These are phyloP conservation scores for Campopleginae sp. DNA, from an alignment of 2,888 invertebrate species.

Conservation along the genomic window DNA sequence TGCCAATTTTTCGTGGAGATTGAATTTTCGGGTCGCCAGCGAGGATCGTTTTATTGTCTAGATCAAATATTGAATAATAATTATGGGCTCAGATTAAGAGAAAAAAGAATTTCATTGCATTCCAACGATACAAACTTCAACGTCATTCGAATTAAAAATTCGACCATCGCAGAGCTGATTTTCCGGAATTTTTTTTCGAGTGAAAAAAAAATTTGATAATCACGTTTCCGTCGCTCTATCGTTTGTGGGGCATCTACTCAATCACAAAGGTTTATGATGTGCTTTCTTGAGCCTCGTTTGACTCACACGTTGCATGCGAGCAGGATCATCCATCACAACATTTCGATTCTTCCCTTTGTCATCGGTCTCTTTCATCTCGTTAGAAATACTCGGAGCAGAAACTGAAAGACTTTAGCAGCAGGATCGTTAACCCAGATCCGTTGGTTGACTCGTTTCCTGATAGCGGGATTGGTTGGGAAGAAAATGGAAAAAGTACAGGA, in stretches of 20 bases:
- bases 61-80: no score
- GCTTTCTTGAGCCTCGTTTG: constrained; percentile 2
- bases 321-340: constrained; percentile 24
- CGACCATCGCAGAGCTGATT: no score
- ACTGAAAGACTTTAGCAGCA: constrained; percentile 43
- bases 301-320: constrained; percentile 25
- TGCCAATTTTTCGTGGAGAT: no score
- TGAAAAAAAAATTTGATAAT: no score
- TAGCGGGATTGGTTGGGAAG: constrained; percentile 51
- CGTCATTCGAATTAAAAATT: no score
- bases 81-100: no score
- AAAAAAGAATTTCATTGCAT: no score
- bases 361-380: constrained; percentile 30
- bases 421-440: constrained; percentile 67
- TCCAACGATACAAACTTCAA: no score
- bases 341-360: constrained; percentile 21
- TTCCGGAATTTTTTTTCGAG: no score
- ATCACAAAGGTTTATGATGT: constrained; percentile 32
- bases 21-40: no score
- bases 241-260: constrained; percentile 16
- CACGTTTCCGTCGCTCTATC: no score
- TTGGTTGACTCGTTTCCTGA: constrained; percentile 30
- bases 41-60: no score
- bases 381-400: constrained; percentile 50
- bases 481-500: constrained; percentile 35